Conservation (phyloP, 2,888 invertebrate genomes). For the Cheilosia vulpina region DNA sequence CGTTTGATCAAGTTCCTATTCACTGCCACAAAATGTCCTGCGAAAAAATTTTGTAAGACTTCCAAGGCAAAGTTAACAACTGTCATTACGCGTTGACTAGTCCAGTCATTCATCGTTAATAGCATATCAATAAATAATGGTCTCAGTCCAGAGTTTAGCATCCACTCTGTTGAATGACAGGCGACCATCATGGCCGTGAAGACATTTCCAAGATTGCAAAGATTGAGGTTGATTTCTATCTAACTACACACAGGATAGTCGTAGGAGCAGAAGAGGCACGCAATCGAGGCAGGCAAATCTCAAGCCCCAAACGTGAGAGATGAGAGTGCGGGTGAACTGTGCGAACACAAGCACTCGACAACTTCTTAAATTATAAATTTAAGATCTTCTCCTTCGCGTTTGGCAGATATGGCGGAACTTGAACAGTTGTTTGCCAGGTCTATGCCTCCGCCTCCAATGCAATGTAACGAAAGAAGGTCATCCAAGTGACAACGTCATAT, state of each 20-base stretch:
- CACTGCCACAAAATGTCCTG: too few relatives aligned
- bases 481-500: conserved; percentile 35
- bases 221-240: conserved; percentile 34
- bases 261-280: background rate
- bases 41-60: background rate
- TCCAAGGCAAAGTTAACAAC: background rate
- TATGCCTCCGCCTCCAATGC: conserved; percentile 24
- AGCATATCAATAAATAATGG: conserved; percentile 28
- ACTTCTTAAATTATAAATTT: conserved; percentile 33
- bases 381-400: background rate
- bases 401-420: conserved; percentile 3
- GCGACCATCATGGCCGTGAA: conserved; percentile 8
- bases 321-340: background rate
- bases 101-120: conserved; percentile 7
- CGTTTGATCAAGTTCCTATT: background rate
- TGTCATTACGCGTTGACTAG: background rate
- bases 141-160: background rate
- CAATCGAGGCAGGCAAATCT: background rate
- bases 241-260: conserved; percentile 4
- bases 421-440: conserved; percentile 13
- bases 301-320: background rate
- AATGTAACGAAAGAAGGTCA: conserved; percentile 50
- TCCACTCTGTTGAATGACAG: background rate
- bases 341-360: background rate
- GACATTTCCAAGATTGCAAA: conserved; percentile 26